Conservation (phyloP, 23 tunicate species). For the Ascidia mentula region DNA sequence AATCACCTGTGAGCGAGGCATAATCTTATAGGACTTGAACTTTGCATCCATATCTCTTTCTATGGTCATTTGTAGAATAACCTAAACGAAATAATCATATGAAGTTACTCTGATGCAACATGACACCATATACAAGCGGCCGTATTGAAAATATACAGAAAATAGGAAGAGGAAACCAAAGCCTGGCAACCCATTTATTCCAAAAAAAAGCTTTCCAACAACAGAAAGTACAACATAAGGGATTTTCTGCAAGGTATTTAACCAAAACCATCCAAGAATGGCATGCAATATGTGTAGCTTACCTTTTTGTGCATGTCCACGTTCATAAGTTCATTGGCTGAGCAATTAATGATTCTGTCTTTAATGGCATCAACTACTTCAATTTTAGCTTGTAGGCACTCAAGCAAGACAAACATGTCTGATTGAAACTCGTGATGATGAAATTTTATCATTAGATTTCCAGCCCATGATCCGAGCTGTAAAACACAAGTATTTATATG, state of each 20-base stretch:
- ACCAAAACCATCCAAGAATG: neutral
- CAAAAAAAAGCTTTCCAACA: neutral
- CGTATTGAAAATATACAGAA: too few relatives aligned
- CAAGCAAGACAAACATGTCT: slow-evolving; percentile 56
- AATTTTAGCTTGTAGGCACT: slow-evolving; percentile 39
- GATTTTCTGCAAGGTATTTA: too few relatives aligned
- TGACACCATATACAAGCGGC: too few relatives aligned
- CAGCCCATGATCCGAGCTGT: slow-evolving; percentile 88
- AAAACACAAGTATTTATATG: too few relatives aligned
- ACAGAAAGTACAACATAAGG: too few relatives aligned
- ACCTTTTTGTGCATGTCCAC: neutral
- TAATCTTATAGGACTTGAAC: neutral
- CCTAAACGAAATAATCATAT: neutral
- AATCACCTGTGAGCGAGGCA: too few relatives aligned
- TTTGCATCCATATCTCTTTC: neutral
- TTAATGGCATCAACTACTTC: slow-evolving; percentile 34
- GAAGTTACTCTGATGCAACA: too few relatives aligned
- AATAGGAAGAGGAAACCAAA: neutral
- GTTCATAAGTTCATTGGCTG: neutral
- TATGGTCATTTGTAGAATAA: neutral
- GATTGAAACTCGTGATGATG: slow-evolving; percentile 81
- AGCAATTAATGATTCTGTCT: slow-evolving; percentile 3
- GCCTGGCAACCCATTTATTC: neutral
- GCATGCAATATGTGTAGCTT: neutral
- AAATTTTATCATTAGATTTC: slow-evolving; percentile 66